These are phyloP conservation scores for Forpus xanthops DNA, from an alignment of 2,797 vertebrate species.

Conservation along the genomic window DNA sequence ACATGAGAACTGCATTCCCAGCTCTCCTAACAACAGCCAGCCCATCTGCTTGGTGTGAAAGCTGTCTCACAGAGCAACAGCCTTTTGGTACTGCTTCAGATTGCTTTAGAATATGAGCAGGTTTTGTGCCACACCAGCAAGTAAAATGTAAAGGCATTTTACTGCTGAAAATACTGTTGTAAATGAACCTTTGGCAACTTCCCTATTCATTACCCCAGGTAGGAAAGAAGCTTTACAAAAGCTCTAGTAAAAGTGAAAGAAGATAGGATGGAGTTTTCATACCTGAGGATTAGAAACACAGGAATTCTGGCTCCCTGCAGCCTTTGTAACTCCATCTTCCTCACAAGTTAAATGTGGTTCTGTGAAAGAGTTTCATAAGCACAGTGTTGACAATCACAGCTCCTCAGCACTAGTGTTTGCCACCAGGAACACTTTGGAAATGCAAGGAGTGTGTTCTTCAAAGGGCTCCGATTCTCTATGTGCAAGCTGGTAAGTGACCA, in stretches of 20 bases:
- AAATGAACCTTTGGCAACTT: background rate
- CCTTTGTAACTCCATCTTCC: slow-evolving; percentile 24
- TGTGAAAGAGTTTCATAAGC: background rate
- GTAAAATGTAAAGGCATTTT: background rate
- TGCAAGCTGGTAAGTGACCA: background rate
- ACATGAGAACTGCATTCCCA: background rate
- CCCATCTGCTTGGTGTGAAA: background rate
- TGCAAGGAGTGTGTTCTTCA: background rate
- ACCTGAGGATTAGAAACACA: slow-evolving; percentile 67
- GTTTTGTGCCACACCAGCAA: background rate
- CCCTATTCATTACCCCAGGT: background rate
- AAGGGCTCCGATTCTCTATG: background rate
- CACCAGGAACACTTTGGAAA: background rate
- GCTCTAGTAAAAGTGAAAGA: background rate
- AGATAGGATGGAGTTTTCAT: background rate
- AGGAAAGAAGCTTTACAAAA: background rate
- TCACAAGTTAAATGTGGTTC: slow-evolving; percentile 29
- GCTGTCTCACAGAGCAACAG: background rate
- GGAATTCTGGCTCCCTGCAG: slow-evolving; percentile 18
- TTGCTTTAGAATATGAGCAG: background rate
- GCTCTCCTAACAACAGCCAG: background rate
- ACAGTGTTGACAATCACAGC: background rate
- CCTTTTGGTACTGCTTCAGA: background rate
- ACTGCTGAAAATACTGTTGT: background rate
- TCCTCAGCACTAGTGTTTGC: background rate